Conservation (phyloP, 2,113 vertebrate genomes). For the Solenodon paradoxus region DNA sequence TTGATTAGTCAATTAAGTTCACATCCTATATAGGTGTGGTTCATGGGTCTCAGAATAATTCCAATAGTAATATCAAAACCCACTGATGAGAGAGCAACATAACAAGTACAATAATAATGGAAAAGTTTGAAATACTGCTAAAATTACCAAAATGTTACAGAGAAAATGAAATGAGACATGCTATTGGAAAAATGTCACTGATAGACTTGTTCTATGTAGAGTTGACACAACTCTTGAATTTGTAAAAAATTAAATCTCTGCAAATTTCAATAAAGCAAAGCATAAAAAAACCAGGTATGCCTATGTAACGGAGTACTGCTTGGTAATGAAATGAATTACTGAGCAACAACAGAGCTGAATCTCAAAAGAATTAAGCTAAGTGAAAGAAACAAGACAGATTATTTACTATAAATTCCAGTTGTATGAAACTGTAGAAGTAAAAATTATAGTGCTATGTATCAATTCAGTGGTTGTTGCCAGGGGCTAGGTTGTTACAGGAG, state of each 20-base stretch:
- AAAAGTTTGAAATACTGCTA: not conserved
- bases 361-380: constrained; percentile 20
- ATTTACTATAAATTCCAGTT: not conserved
- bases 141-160: not conserved
- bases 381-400: not conserved
- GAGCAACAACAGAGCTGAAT: not conserved
- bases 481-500: not conserved
- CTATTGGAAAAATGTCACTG: not conserved
- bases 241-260: not conserved
- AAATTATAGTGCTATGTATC: not conserved
- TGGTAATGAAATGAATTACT: not conserved
- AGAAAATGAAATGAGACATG: not conserved
- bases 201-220: not conserved
- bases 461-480: not conserved
- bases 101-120: not conserved
- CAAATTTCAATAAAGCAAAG: not conserved
- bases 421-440: not conserved
- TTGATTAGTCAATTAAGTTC: not conserved
- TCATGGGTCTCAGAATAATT: not conserved
- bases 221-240: not conserved
- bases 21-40: not conserved
- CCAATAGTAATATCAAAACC: not conserved
- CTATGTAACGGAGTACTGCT: not conserved
- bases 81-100: not conserved
- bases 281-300: not conserved